These are phyloP conservation scores for Crossocerus cetratus DNA, from an alignment of 2,888 invertebrate genomes.

Conservation along the genomic window DNA sequence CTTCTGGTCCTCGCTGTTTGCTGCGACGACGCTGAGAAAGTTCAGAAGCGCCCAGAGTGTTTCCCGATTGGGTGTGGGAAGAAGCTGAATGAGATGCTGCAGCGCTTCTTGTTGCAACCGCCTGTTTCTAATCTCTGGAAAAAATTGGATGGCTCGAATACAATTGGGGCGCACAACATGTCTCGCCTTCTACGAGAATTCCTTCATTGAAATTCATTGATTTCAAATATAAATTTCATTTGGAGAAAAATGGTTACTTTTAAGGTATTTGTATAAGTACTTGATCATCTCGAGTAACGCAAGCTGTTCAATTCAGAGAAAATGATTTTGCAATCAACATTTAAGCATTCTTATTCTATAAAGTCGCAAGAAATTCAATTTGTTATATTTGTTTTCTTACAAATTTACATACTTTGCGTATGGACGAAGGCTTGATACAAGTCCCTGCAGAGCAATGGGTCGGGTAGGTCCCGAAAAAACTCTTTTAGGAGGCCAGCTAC, in stretches of 20 bases:
- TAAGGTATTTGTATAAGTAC: too few species aligned
- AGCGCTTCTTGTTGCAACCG: constrained; percentile 90
- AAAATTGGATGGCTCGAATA: constrained; percentile 28
- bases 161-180: neutral
- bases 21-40: constrained; percentile 88
- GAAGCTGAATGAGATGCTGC: constrained; percentile 89
- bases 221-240: too few species aligned
- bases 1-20: constrained; percentile 83
- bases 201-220: too few species aligned
- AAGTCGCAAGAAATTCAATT: too few species aligned
- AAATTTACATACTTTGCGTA: constrained; percentile 87
- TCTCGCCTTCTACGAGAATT: too few species aligned
- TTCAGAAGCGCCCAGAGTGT: constrained; percentile 89
- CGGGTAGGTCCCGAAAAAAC: constrained; percentile 94
- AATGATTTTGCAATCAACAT: too few species aligned
- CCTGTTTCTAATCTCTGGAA: constrained; percentile 88
- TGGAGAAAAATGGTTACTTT: too few species aligned
- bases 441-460: constrained; percentile 92
- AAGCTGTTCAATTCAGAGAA: too few species aligned
- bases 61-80: constrained; percentile 93
- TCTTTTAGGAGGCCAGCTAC: constrained; percentile 95
- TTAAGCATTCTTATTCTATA: too few species aligned
- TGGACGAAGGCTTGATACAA: constrained; percentile 93
- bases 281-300: too few species aligned
- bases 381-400: neutral